These are phyloP conservation scores for Vultur gryphus DNA, from an alignment of 2,797 vertebrate genomes.

Conservation along the genomic window DNA sequence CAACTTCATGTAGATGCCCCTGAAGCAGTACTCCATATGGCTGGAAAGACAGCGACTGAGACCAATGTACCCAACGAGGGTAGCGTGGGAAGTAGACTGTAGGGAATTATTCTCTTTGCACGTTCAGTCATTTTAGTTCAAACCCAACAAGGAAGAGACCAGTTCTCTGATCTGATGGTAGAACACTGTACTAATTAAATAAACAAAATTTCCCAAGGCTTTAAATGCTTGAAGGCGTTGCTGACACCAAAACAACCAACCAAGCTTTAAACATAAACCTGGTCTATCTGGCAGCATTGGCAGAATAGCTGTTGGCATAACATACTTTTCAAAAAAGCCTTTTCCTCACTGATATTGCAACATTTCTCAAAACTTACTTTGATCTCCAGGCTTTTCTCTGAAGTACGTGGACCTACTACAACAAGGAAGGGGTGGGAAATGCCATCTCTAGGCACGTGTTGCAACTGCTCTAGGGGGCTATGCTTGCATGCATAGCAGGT, in stretches of 20 bases:
- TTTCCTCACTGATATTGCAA: not conserved
- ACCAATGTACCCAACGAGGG: rapidly evolving
- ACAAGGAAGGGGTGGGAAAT: not conserved
- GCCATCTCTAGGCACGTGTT: not conserved
- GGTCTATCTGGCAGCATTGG: not conserved
- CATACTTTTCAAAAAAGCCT: not conserved
- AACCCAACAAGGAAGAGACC: not conserved
- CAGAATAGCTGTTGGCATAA: not conserved
- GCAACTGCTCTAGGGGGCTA: not conserved
- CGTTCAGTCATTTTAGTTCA: not conserved
- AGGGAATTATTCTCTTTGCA: not conserved
- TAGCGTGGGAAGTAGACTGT: not conserved
- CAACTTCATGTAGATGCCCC: not conserved
- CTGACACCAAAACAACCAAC: not conserved
- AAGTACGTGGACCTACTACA: not conserved
- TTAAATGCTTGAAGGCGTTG: not conserved
- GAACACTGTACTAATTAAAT: not conserved
- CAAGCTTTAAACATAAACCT: not conserved
- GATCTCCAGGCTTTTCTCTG: not conserved
- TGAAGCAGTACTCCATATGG: too few species aligned
- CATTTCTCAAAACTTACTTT: not conserved
- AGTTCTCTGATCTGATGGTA: not conserved
- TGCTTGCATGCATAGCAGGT: not conserved
- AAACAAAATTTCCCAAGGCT: not conserved
- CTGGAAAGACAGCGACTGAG: not conserved